A percentile compares a stretch with the other conserved stretches of the same genome.
Conservation (phyloP, 2,888 invertebrate species). For the Philereme transversata region DNA sequence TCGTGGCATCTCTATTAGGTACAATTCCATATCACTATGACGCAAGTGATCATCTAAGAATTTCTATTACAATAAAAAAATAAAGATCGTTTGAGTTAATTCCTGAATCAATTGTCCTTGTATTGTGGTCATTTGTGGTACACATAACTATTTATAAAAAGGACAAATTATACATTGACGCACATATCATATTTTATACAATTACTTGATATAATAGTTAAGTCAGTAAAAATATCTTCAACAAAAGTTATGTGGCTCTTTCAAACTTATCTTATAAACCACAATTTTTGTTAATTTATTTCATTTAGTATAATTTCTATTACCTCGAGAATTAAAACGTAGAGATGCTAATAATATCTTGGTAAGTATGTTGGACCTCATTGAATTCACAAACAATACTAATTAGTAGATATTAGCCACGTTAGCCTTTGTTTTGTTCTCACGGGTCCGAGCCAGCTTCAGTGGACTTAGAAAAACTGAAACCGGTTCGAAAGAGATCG, state of each 20-base stretch:
- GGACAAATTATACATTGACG: constrained; percentile 19
- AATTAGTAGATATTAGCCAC: constrained; percentile 53
- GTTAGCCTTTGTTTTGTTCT: constrained; percentile 56
- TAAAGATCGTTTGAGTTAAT: constrained; percentile 7
- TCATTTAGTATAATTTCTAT: too few species aligned
- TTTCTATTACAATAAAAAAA: constrained; percentile 13
- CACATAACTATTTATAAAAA: constrained; percentile 7
- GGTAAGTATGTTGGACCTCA: constrained; percentile 16
- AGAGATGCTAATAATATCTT: too few species aligned
- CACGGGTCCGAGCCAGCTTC: constrained; percentile 50
- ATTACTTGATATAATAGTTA: too few species aligned
- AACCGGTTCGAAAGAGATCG: constrained; percentile 68
- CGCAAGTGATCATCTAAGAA: constrained; percentile 18
- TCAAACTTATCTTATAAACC: too few species aligned
- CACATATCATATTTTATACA: constrained; percentile 8
- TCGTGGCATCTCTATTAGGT: background rate
- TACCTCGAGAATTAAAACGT: too few species aligned
- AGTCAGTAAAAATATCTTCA: too few species aligned
- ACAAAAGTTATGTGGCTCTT: too few species aligned
- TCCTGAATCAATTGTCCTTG: constrained; percentile 20
- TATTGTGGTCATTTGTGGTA: constrained; percentile 4
- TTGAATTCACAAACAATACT: constrained; percentile 48
- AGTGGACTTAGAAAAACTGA: constrained; percentile 63
- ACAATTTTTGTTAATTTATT: too few species aligned
- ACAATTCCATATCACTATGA: constrained; percentile 21